phyloP scores from a whole-genome alignment of 2,888 invertebrate species.

The Lithophane socia region DNA sequence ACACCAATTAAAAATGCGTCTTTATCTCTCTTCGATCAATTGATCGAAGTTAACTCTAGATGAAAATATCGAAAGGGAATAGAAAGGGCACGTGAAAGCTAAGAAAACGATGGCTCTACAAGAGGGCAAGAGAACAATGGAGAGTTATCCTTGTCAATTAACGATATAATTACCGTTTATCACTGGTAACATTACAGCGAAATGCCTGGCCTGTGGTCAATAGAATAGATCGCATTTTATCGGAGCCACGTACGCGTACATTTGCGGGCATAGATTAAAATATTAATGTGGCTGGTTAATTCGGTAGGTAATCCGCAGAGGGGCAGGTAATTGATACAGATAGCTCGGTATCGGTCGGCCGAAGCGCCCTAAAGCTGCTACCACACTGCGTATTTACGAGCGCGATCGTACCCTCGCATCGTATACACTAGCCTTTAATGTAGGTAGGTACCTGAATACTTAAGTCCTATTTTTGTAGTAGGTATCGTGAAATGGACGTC shows the following conservation, averaged over 20 bases:
- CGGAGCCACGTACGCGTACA: conserved; percentile 46
- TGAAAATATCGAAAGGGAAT: not conserved
- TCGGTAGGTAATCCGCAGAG: conserved; percentile 71
- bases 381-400: conserved; percentile 61
- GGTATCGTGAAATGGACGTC: not conserved
- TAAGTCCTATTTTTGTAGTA: conserved; percentile 7
- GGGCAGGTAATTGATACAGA: conserved; percentile 73
- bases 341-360: conserved; percentile 65
- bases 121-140: not conserved
- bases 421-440: conserved; percentile 10
- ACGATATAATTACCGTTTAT: conserved; percentile 29
- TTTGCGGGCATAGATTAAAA: conserved; percentile 70
- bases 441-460: conserved; percentile 12
- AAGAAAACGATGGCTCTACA: not conserved
- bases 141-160: conserved; percentile 12
- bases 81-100: not conserved
- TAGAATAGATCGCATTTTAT: conserved; percentile 57
- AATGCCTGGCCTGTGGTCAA: conserved; percentile 44
- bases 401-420: conserved; percentile 30
- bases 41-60: not conserved
- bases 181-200: conserved; percentile 38
- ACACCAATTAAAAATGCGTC: not conserved
- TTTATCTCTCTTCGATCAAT: too few species aligned
- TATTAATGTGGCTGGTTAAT: conserved; percentile 72
- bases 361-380: conserved; percentile 55